phyloP scores from a whole-genome alignment of 2,888 invertebrate genomes.

The Papilio demoleus region DNA sequence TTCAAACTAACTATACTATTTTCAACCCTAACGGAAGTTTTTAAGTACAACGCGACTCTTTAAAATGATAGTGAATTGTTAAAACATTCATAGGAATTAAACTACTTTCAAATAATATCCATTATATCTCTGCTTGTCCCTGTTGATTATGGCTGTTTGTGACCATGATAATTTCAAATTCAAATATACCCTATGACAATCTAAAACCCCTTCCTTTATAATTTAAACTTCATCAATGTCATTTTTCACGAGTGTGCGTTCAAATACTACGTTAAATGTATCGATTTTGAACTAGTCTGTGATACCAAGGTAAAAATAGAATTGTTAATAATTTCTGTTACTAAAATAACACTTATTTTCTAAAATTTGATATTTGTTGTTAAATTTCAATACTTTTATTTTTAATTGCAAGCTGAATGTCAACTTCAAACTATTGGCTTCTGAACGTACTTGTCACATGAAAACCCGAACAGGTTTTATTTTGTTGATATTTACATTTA shows the following conservation, averaged over 20 bases:
- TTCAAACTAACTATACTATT: no score
- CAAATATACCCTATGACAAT: no score
- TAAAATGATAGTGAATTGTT: no score
- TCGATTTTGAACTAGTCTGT: neutral
- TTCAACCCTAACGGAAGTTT: no score
- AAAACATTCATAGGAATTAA: neutral
- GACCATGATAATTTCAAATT: neutral
- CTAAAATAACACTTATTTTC: no score
- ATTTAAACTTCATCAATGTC: neutral
- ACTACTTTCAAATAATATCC: neutral
- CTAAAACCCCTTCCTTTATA: neutral
- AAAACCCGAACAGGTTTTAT: constrained; percentile 28
- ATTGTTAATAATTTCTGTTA: no score
- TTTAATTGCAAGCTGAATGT: no score
- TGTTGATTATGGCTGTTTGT: neutral
- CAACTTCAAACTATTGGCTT: constrained; percentile 20
- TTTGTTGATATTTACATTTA: constrained; percentile 42
- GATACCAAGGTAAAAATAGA: no score
- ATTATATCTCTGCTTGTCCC: neutral
- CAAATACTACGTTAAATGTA: neutral
- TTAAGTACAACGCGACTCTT: no score
- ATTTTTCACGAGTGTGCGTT: neutral
- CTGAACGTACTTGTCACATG: constrained; percentile 34
- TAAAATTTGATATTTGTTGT: no score
- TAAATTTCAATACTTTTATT: no score